Evolutionary conservation across 1,140 invertebrate genomes (phyloP).

Genomic region (Portunus trituberculatus): DNA sequence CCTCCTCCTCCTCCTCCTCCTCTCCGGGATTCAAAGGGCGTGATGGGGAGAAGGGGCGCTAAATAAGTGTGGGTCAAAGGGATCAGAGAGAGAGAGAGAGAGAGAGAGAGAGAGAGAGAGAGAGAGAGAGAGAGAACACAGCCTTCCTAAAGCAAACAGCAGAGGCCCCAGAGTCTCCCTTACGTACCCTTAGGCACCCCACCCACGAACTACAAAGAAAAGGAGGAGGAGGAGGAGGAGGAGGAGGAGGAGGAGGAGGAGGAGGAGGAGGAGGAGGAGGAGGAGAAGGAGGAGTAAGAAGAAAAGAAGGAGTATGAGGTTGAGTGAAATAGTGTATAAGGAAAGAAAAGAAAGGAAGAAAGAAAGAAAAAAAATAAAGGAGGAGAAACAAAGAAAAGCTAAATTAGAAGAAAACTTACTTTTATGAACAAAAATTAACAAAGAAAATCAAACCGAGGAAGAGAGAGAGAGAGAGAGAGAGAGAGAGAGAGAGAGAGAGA

Average conservation of each 20-base stretch:
- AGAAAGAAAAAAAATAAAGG: background rate
- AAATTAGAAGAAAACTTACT: background rate
- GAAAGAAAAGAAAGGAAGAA: background rate
- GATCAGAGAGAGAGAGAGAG: constrained; percentile 20
- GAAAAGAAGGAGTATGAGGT: background rate
- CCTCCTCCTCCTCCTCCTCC: background rate
- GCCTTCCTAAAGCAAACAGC: background rate
- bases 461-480: too few relatives aligned
- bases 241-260: background rate
- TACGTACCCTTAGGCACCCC: background rate
- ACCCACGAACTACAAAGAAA: background rate
- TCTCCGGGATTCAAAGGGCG: background rate
- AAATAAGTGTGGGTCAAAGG: background rate
- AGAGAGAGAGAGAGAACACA: background rate
- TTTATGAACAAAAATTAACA: too few relatives aligned
- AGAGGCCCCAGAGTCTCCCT: background rate
- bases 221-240: background rate
- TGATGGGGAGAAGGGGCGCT: background rate
- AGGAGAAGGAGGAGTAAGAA: background rate
- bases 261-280: background rate
- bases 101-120: constrained; percentile 12
- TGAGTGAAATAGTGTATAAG: background rate
- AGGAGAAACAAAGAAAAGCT: background rate
- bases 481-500: too few relatives aligned
- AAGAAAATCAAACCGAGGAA: too few relatives aligned